Base-by-base conservation (phyloP, 2,113 vertebrate species). In the Corythaixoides concolor region DNA sequence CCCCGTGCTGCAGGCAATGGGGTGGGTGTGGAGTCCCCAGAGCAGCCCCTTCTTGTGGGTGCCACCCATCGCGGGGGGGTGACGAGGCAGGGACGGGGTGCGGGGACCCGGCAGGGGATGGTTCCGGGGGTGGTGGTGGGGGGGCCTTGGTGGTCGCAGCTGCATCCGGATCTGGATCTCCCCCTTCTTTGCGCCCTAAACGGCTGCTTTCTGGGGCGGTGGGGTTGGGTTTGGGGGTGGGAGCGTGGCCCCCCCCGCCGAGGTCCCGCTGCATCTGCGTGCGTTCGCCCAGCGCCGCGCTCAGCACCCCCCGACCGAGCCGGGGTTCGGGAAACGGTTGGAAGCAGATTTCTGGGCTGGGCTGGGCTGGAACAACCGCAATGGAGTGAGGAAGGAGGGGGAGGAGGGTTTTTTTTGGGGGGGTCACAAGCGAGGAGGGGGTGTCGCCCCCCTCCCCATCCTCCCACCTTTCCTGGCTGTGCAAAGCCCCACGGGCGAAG, bases 81-180 rank as follows among this genome's bases (percentile, higher is more conserved):
- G 39, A 27, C 2, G 6, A 20, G 28, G 32, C 19, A 30, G 27
- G 64, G 24, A 15, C 0, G 32, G 58, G 33, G 15, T 5, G 32
- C 1, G 10, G 32, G 58, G 45, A 60, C 35, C 28, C 2, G 5
- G 21, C 21, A 1, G 27, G 16, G 5, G 33, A 5, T 5, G 30
- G 35, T 7, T 39, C 39, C 39, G 11, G 39, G 45, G 3, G n/a
- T n/a, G n/a, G n/a, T n/a, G n/a, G n/a, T n/a, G n/a, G 39, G 21
- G 6, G 39, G 24, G 12, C 11, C 11, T 16, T 4, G 21, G 32
- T 3, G 43, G 27, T n/a, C 24, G 6, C 35, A n/a, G 19, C 35
- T 4, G 7, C 23, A 8, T 50, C 23, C 2, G 4, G 10, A 28
- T n/a, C 19, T 28, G 4, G 10, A 28, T n/a, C 19, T 28, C 59